Conservation (phyloP, 2,113 vertebrate genomes). For the Cinclus mexicanus region DNA sequence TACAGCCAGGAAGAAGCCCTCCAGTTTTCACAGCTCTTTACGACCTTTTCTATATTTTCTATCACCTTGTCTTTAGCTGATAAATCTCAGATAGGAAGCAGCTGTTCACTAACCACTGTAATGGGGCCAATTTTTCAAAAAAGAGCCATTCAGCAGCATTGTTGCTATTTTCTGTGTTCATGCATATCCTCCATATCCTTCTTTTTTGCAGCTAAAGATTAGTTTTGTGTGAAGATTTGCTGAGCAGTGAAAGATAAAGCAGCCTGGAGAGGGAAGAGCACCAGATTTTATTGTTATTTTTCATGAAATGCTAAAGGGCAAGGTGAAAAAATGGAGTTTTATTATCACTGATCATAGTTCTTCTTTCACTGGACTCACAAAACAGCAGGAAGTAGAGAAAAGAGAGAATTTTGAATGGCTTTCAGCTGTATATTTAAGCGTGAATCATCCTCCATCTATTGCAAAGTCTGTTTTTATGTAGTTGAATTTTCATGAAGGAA, state of each 20-base stretch:
- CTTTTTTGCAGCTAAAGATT: neutral
- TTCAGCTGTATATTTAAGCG: conserved; percentile 6
- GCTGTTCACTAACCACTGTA: neutral
- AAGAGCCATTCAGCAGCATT: neutral
- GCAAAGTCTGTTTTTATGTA: neutral
- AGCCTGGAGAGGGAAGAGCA: neutral
- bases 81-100: neutral
- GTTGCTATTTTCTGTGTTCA: neutral
- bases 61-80: conserved; percentile 1
- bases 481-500: conserved; percentile 44
- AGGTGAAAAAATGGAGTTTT: neutral
- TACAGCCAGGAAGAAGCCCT: neutral
- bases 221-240: neutral
- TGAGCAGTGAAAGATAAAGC: neutral
- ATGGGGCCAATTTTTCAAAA: neutral
- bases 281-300: neutral
- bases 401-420: conserved; percentile 1
- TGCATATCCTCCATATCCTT: neutral
- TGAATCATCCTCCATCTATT: conserved; percentile 50
- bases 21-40: neutral
- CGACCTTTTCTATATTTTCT: neutral
- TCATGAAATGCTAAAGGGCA: conserved; percentile 7
- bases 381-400: neutral
- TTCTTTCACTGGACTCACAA: neutral
- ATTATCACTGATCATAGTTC: neutral